A percentile compares a stretch with the other conserved stretches of the same genome.
phyloP scores from a whole-genome alignment of 2,888 invertebrate species.

The Coenonympha arcania region DNA sequence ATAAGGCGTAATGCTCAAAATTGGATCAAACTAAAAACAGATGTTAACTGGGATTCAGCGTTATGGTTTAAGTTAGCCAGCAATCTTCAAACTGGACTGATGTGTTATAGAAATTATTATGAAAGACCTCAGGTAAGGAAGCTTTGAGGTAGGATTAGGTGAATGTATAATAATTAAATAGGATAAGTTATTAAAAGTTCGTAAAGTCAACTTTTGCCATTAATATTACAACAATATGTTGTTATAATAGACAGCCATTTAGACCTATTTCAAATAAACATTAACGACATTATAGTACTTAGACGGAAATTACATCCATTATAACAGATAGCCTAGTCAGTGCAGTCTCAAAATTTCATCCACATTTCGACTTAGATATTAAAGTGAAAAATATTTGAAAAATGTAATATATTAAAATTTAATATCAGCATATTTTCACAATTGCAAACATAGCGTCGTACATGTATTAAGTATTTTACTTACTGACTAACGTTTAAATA shows the following conservation, averaged over 20 bases:
- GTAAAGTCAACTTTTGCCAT: too few species aligned
- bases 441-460: neutral
- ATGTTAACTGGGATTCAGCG: constrained; percentile 39
- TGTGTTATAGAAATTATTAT: constrained; percentile 30
- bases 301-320: too few species aligned
- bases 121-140: constrained; percentile 31
- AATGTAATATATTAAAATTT: neutral
- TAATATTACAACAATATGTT: too few species aligned
- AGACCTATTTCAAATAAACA: too few species aligned
- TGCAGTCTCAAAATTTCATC: neutral
- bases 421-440: neutral
- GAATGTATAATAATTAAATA: neutral
- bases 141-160: constrained; percentile 28
- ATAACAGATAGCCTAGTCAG: too few species aligned
- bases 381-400: neutral
- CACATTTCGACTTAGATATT: neutral
- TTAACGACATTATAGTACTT: too few species aligned
- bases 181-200: neutral
- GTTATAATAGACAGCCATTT: too few species aligned
- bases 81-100: constrained; percentile 28
- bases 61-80: constrained; percentile 43
- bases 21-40: constrained; percentile 38
- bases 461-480: neutral
- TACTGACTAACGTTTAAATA: constrained; percentile 1
- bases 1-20: constrained; percentile 17